Evolutionary conservation across 2,797 vertebrate genomes (phyloP).

Genomic region (Decapterus maruadsi): DNA sequence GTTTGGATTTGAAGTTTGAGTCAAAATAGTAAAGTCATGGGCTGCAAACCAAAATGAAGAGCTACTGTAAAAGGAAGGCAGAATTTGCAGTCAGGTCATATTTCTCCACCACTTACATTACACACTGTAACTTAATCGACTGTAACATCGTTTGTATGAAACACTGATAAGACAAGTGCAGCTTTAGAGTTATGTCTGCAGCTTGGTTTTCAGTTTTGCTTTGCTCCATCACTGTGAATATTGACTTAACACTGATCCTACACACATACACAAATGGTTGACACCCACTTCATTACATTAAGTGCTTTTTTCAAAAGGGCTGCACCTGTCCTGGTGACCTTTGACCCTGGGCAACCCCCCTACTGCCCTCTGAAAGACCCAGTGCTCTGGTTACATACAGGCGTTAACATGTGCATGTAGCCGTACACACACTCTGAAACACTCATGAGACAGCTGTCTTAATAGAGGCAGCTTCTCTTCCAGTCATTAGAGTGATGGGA

Average conservation of each 20-base stretch:
- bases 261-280: slow-evolving; percentile 30
- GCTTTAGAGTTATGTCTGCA: background rate
- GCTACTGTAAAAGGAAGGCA: background rate
- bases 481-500: slow-evolving; percentile 54
- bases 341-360: slow-evolving; percentile 50
- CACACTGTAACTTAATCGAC: background rate
- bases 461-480: slow-evolving; percentile 39
- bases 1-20: background rate
- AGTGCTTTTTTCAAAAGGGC: slow-evolving; percentile 45
- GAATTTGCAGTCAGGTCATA: background rate
- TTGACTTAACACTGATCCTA: slow-evolving; percentile 15
- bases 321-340: slow-evolving; percentile 65
- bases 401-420: slow-evolving; percentile 18
- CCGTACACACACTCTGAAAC: background rate
- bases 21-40: background rate
- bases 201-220: background rate
- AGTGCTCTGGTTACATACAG: slow-evolving; percentile 60
- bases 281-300: slow-evolving; percentile 59
- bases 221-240: slow-evolving; percentile 17
- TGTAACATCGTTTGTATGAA: background rate
- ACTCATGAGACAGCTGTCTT: slow-evolving; percentile 52
- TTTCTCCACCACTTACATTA: background rate
- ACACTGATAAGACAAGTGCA: background rate
- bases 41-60: background rate
- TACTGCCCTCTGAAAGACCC: slow-evolving; percentile 38